Evolutionary conservation across 2,888 invertebrate species (phyloP).

Genomic region (Stictocephala bisonia): DNA sequence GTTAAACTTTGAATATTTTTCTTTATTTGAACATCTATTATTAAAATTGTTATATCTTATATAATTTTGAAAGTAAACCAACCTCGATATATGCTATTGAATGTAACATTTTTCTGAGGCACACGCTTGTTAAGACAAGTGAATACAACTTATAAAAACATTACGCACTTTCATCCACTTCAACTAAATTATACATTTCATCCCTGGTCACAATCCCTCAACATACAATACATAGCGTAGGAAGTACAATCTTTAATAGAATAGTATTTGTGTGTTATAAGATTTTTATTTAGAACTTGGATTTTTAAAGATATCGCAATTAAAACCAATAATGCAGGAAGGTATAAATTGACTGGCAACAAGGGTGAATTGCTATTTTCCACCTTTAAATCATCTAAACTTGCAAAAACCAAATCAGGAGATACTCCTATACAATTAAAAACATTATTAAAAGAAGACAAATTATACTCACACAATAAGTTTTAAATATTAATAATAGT

Average conservation of each 20-base stretch:
- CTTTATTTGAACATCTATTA: too few relatives aligned
- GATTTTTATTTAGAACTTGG: not conserved
- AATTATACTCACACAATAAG: too few relatives aligned
- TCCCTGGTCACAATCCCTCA: not conserved
- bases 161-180: not conserved
- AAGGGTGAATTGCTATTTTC: not conserved
- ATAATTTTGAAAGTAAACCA: conserved; percentile 3
- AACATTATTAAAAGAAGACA: too few relatives aligned
- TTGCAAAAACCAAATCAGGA: not conserved
- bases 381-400: not conserved
- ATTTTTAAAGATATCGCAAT: not conserved
- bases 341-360: not conserved
- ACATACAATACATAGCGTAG: not conserved
- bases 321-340: not conserved
- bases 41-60: too few relatives aligned
- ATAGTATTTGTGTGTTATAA: not conserved
- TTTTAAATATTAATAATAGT: too few relatives aligned
- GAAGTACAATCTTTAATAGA: not conserved
- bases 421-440: not conserved
- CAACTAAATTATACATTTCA: not conserved
- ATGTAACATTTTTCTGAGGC: not conserved
- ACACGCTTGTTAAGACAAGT: not conserved
- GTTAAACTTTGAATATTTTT: too few relatives aligned
- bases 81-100: not conserved
- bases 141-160: not conserved